Base-by-base conservation (phyloP, 2,888 invertebrate genomes). In the Bellardia bayeri region DNA sequence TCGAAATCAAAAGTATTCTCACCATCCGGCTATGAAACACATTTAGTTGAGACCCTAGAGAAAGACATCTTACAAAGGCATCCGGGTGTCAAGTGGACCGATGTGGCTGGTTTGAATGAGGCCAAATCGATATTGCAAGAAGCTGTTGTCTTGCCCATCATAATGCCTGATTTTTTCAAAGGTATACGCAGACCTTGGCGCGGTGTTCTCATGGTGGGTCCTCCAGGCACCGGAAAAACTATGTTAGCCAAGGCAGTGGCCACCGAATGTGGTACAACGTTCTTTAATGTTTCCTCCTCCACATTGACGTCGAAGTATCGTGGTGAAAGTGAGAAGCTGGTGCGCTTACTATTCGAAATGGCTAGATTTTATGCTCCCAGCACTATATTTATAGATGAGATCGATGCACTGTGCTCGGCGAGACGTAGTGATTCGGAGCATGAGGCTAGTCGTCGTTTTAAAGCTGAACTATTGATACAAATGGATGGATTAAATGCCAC, bases 281-380 rank as follows among this genome's bases (percentile, higher is more conserved):
- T 97, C 94, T 97, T 98, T 93, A 96, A 97, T 92, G 97, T 98
- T 0, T 97, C 97, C 0, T 97, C 97, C 0, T 97, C 97, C 0
- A 97, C 97, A 0, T 95, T 98, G 56, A 97, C 97, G 0, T 97
- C 97, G 1, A 98, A 98, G 92, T 98, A 97, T 91, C 94, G 97
- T n/a, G 98, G 98, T 0, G 98, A 98, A 92, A 97, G 97, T 2
- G 98, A 98, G 93, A 98, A 98, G 92, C 95, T 98, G 8, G 97
- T 98, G 45, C 95, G 97, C 37, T 94, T 98, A 23, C 94, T 98
- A 2, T 98, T 98, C 92, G 97, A 97, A 94, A 97, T 98, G 97
- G 97, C 98, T 0, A 94, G 97, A 6, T 97, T 97, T 93, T 96
- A 98, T 94, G 97, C 98, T 1, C 98, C 98, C 0, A 97, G 97